Percentiles rank a stretch among this genome's conserved stretches.
phyloP scores from a whole-genome alignment of 2,888 invertebrate species.

The Acleris laterana region DNA sequence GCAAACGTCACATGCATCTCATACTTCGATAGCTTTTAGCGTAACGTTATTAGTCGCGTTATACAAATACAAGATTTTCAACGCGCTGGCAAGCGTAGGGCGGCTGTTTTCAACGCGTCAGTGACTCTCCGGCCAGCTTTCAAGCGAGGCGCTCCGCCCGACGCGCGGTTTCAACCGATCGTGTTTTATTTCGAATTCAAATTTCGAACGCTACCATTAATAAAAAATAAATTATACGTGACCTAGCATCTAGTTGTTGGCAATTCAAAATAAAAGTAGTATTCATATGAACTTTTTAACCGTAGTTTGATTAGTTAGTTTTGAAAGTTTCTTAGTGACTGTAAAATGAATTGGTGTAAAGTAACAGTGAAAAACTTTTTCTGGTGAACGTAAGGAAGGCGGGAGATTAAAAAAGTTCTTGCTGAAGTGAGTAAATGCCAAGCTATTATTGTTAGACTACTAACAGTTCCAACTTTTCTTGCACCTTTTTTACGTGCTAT shows the following conservation, averaged over 20 bases:
- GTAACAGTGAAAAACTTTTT: constrained; percentile 29
- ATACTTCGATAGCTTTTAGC: constrained; percentile 4
- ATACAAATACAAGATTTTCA: background rate
- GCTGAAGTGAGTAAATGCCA: constrained; percentile 27
- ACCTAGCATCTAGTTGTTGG: background rate
- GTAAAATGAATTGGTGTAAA: constrained; percentile 23
- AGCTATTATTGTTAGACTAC: constrained; percentile 6
- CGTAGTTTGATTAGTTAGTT: background rate
- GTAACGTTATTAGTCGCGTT: constrained; percentile 16
- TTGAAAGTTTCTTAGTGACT: constrained; percentile 16
- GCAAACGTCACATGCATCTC: background rate
- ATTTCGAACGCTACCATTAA: background rate
- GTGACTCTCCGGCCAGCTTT: constrained; percentile 51
- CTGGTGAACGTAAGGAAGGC: constrained; percentile 21
- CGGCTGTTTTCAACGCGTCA: constrained; percentile 50
- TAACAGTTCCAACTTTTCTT: background rate
- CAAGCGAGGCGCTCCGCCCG: constrained; percentile 50
- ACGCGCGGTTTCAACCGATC: constrained; percentile 19
- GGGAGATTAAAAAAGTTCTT: constrained; percentile 36
- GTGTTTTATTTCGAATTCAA: constrained; percentile 23
- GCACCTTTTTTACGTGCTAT: background rate
- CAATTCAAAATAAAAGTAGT: background rate
- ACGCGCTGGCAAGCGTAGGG: constrained; percentile 12
- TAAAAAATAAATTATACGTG: too few species aligned
- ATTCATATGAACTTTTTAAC: background rate